Evolutionary conservation across 2,888 invertebrate species (phyloP).

Genomic region (Vannuccia rotundouncinata): DNA sequence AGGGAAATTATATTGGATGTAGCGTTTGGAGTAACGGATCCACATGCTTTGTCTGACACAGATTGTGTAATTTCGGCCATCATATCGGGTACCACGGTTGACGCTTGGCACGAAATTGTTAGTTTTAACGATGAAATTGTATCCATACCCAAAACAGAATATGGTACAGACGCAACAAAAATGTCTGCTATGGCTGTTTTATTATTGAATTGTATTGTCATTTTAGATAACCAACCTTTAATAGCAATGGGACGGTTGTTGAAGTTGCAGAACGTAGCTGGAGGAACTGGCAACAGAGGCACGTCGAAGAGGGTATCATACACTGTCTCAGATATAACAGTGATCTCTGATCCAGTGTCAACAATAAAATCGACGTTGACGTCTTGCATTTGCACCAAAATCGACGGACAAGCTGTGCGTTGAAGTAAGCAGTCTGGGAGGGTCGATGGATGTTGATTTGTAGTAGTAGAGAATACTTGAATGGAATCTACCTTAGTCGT

Average conservation of each 20-base stretch:
- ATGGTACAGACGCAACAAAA: not conserved
- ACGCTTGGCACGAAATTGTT: not conserved
- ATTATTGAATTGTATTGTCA: slow-evolving; percentile 26
- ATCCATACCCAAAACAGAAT: slow-evolving; percentile 6
- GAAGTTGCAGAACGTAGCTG: slow-evolving; percentile 15
- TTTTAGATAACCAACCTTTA: slow-evolving; percentile 26
- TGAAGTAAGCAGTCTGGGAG: slow-evolving; percentile 20
- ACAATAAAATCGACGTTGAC: slow-evolving; percentile 3
- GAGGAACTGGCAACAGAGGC: slow-evolving; percentile 14
- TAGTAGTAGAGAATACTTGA: slow-evolving; percentile 20
- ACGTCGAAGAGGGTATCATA: slow-evolving; percentile 24
- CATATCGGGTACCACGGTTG: not conserved
- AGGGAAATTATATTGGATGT: not conserved
- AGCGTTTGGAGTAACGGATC: not conserved
- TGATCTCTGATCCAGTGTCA: slow-evolving; percentile 21
- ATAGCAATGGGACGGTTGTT: slow-evolving; percentile 20
- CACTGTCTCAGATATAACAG: slow-evolving; percentile 21
- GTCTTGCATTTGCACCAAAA: slow-evolving; percentile 8
- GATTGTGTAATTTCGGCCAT: not conserved
- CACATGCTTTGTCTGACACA: not conserved
- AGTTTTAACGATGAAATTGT: not conserved
- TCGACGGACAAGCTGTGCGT: slow-evolving; percentile 24
- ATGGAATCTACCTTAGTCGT: slow-evolving; percentile 20
- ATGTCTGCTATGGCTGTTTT: slow-evolving; percentile 26
- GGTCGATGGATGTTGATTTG: slow-evolving; percentile 26